A percentile compares a stretch with the other conserved stretches of the same genome.
Conservation (phyloP, 2,113 vertebrate species). For the Amphilophus citrinellus region DNA sequence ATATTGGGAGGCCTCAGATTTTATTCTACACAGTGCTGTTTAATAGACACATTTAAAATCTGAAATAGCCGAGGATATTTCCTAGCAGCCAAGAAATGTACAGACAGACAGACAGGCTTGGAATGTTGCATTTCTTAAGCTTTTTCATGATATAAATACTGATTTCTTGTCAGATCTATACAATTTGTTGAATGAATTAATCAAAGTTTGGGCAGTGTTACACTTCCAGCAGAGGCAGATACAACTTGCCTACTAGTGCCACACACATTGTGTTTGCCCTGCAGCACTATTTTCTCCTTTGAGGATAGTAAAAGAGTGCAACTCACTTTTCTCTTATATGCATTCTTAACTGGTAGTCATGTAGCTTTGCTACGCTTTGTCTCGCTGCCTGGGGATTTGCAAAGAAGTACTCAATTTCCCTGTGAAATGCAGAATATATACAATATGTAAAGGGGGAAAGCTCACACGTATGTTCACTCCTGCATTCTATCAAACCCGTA, state of each 20-base stretch:
- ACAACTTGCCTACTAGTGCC: neutral
- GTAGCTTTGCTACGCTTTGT: neutral
- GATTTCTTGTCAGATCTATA: neutral
- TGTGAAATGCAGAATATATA: conserved; percentile 11
- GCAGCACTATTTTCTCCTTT: neutral
- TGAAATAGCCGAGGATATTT: rapidly evolving
- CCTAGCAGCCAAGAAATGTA: neutral
- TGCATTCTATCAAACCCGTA: neutral
- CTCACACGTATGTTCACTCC: neutral
- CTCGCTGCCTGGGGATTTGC: neutral
- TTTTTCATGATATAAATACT: neutral
- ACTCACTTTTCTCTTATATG: conserved; percentile 9
- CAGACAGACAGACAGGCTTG: neutral
- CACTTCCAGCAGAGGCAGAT: neutral
- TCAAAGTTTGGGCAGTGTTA: neutral
- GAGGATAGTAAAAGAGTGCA: neutral
- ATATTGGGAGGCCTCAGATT: neutral
- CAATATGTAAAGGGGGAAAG: neutral
- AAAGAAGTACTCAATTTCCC: neutral
- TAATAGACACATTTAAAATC: neutral
- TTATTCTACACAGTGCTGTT: neutral
- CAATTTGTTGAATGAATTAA: neutral
- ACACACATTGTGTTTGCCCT: conserved; percentile 1
- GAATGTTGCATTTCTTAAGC: neutral
- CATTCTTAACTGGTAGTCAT: conserved; percentile 10